These are phyloP conservation scores for Slavum lentiscoides DNA, from an alignment of 2,888 invertebrate genomes.

Conservation along the genomic window DNA sequence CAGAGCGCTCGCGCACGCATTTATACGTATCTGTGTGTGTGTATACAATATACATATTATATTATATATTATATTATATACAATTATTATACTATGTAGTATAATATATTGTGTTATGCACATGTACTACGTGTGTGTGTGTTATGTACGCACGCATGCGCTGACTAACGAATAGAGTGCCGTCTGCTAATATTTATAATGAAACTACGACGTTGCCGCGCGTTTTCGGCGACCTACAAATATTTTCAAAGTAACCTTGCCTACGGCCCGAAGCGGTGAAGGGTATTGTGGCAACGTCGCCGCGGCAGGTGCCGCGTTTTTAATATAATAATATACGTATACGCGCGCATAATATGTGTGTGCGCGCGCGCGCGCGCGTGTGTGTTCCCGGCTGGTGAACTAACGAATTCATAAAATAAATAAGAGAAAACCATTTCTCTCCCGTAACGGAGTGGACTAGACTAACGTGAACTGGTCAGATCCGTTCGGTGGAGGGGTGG, in stretches of 20 bases:
- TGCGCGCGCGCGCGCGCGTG: too few species aligned
- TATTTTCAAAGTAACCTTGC: slow-evolving; percentile 51
- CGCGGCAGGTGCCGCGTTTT: slow-evolving; percentile 42
- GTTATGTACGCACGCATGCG: background rate
- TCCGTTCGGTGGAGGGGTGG: background rate
- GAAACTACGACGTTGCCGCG: slow-evolving; percentile 37
- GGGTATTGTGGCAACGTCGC: slow-evolving; percentile 43
- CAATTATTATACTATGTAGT: background rate
- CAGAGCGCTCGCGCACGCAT: background rate
- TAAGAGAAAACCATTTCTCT: slow-evolving; percentile 45
- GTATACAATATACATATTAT: background rate
- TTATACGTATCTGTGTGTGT: background rate
- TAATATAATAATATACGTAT: background rate
- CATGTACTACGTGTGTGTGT: background rate
- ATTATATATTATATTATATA: too few species aligned
- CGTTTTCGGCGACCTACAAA: slow-evolving; percentile 48
- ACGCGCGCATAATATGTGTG: background rate
- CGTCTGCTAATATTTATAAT: slow-evolving; percentile 49
- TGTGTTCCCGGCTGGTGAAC: background rate
- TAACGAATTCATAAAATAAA: slow-evolving; percentile 40
- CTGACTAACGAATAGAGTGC: slow-evolving; percentile 25
- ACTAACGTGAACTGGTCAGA: background rate
- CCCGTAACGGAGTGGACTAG: background rate
- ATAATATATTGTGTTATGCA: background rate
- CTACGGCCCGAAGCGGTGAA: slow-evolving; percentile 48